These are phyloP conservation scores for Diglossa brunneiventris DNA, from an alignment of 2,113 vertebrate species.

Conservation along the genomic window DNA sequence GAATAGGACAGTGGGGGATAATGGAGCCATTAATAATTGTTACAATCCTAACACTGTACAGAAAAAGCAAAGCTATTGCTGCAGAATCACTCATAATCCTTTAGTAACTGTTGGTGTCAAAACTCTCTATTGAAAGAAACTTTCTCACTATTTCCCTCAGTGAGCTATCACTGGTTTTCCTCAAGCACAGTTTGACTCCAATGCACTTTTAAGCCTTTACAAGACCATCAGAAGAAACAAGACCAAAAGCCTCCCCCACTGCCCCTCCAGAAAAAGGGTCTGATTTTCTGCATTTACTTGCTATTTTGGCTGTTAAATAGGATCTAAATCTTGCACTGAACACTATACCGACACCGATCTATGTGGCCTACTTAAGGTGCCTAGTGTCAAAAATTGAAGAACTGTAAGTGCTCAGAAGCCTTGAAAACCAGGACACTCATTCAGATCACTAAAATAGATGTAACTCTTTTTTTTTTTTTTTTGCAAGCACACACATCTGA, in stretches of 20 bases:
- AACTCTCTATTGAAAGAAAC: background rate
- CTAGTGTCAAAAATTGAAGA: conserved; percentile 32
- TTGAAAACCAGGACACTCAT: conserved; percentile 42
- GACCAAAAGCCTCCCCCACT: background rate
- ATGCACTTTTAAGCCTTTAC: background rate
- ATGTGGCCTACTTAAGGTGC: conserved; percentile 20
- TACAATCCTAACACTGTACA: background rate
- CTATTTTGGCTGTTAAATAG: conserved; percentile 32
- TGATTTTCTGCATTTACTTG: background rate
- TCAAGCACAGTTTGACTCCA: conserved; percentile 8
- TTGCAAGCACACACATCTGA: background rate
- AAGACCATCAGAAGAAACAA: conserved; percentile 21
- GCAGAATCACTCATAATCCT: background rate
- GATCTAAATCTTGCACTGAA: background rate
- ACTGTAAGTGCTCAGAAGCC: background rate
- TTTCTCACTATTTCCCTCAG: background rate
- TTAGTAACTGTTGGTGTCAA: background rate
- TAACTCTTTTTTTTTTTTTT: background rate
- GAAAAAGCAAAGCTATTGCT: background rate
- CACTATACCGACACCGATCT: background rate
- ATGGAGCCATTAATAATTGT: background rate
- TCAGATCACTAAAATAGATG: conserved; percentile 44
- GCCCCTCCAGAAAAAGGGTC: background rate
- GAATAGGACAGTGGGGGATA: background rate
- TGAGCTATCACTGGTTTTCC: background rate